These are phyloP conservation scores for Sebastes baramenuke DNA, from an alignment of 2,797 vertebrate species.

Conservation along the genomic window DNA sequence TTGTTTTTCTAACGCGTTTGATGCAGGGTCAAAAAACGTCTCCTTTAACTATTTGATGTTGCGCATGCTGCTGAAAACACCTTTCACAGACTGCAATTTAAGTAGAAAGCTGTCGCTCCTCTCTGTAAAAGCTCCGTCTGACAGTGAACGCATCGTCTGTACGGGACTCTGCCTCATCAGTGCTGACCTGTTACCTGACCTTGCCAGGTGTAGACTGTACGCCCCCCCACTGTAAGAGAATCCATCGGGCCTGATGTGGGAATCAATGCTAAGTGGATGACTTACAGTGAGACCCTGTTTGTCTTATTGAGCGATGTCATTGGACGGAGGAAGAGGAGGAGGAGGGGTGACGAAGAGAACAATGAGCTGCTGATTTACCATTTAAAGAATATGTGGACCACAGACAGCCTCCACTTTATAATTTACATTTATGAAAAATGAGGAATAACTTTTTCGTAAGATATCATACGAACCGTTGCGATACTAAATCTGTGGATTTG, in stretches of 20 bases:
- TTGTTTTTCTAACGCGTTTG: too few species aligned
- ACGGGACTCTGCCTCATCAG: constrained; percentile 3
- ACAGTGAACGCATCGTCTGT: background rate
- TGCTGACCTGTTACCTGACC: constrained; percentile 47
- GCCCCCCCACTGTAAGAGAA: constrained; percentile 15
- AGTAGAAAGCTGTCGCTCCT: background rate
- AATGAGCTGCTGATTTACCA: background rate
- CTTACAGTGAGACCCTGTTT: constrained; percentile 23
- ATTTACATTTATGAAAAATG: too few species aligned
- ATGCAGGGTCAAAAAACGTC: too few species aligned
- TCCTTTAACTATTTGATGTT: too few species aligned
- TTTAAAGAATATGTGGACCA: background rate
- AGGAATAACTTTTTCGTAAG: too few species aligned
- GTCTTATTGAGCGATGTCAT: constrained; percentile 37
- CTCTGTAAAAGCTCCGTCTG: background rate
- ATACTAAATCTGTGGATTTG: too few species aligned
- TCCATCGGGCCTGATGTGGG: constrained; percentile 8
- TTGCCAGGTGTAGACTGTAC: constrained; percentile 3
- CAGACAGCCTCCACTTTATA: background rate
- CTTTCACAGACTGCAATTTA: background rate
- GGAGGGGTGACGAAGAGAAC: background rate
- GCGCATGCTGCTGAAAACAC: too few species aligned
- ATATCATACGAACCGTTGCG: too few species aligned
- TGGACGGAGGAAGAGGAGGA: background rate
- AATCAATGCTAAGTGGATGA: constrained; percentile 44